Conservation (phyloP, 2,113 vertebrate species). For the Pantherophis guttatus region DNA sequence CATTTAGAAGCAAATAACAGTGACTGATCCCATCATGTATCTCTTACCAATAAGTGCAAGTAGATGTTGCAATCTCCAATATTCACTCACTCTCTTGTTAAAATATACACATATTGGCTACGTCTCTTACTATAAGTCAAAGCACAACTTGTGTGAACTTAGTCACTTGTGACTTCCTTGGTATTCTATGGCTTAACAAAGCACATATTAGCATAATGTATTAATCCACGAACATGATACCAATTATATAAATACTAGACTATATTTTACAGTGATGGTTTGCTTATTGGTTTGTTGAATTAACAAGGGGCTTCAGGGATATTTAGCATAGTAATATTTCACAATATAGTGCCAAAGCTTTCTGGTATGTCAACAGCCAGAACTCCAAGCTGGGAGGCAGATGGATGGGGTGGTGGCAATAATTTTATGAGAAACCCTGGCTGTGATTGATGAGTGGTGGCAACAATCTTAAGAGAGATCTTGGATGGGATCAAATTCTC, state of each 20-base stretch:
- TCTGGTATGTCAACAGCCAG: background rate
- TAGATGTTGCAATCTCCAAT: background rate
- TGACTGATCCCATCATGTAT: background rate
- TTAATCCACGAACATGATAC: background rate
- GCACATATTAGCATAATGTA: background rate
- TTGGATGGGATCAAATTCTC: background rate
- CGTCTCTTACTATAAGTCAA: background rate
- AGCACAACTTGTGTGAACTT: background rate
- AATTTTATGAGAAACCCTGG: background rate
- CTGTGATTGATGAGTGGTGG: background rate
- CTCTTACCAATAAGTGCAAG: background rate
- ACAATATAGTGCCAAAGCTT: background rate
- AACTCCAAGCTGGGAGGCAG: background rate
- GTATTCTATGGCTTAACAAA: background rate
- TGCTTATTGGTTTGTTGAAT: background rate
- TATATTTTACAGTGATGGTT: background rate
- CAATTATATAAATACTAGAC: background rate
- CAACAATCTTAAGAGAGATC: background rate
- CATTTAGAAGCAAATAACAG: background rate
- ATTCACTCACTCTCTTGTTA: background rate
- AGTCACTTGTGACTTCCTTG: background rate
- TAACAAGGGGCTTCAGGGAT: background rate
- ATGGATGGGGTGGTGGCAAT: background rate
- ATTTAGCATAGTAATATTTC: background rate
- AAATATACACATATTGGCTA: background rate